These are phyloP conservation scores for Lagodon rhomboides DNA, from an alignment of 2,797 vertebrate species.

Conservation along the genomic window DNA sequence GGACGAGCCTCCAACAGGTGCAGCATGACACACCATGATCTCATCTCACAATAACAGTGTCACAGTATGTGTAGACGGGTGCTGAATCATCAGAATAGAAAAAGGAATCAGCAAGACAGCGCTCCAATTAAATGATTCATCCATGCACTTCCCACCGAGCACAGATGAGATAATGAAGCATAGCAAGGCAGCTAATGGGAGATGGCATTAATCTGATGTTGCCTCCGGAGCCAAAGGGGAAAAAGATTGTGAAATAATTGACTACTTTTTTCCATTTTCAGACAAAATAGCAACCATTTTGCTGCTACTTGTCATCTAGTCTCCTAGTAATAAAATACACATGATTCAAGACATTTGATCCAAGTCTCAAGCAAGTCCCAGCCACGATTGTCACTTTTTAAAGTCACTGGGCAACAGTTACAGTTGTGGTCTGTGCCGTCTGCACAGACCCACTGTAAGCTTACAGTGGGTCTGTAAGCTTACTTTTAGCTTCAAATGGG, in stretches of 20 bases:
- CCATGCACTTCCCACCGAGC: background rate
- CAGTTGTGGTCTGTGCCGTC: no score
- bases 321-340: no score
- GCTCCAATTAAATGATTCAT: background rate
- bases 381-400: no score
- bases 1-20: slow-evolving; percentile 90
- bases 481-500: background rate
- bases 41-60: background rate
- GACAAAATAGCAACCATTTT: background rate
- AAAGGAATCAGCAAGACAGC: slow-evolving; percentile 1
- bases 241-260: background rate
- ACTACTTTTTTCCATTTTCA: background rate
- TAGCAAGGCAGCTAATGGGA: background rate
- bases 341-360: no score
- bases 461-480: no score
- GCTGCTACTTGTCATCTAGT: no score
- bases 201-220: background rate
- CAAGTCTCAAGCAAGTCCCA: no score
- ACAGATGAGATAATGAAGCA: background rate
- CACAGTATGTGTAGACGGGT: background rate
- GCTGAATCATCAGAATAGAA: slow-evolving; percentile 7
- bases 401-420: no score
- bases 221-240: background rate
- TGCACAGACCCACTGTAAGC: no score
- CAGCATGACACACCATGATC: slow-evolving; percentile 16